A percentile compares a stretch with the other conserved stretches of the same genome.
Evolutionary conservation across 1,140 invertebrate genomes (phyloP).

Genomic region (Oryctes rhinoceros): DNA sequence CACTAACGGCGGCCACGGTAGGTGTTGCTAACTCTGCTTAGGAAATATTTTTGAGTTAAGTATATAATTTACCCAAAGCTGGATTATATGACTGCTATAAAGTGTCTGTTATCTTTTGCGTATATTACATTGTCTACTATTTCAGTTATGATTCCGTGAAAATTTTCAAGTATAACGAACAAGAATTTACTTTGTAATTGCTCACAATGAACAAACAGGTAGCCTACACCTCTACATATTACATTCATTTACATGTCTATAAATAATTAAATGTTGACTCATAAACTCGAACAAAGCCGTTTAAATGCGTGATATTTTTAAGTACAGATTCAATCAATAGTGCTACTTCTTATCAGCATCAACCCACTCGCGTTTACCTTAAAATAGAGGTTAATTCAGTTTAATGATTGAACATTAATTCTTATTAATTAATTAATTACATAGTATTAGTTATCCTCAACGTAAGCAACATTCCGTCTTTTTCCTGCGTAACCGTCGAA

Average conservation of each 20-base stretch:
- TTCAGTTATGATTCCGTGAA: too few relatives aligned
- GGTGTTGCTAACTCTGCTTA: too few relatives aligned
- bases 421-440: conserved; percentile 20
- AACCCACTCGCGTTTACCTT: conserved; percentile 2
- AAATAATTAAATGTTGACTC: conserved; percentile 21
- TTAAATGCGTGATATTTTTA: conserved; percentile 13
- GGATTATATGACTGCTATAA: too few relatives aligned
- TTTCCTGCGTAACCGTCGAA: background rate
- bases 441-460: background rate
- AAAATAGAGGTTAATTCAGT: conserved; percentile 8
- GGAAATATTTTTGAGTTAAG: too few relatives aligned
- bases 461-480: background rate
- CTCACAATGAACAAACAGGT: conserved; percentile 1
- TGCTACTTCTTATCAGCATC: background rate
- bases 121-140: too few relatives aligned
- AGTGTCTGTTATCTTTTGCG: too few relatives aligned
- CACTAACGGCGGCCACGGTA: too few relatives aligned
- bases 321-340: background rate
- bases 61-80: too few relatives aligned
- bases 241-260: background rate
- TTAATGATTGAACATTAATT: conserved; percentile 14
- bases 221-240: background rate
- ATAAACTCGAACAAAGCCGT: conserved; percentile 12
- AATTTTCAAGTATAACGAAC: too few relatives aligned
- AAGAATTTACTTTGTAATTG: too few relatives aligned